These are phyloP conservation scores for Formicarius rufipectus DNA, from an alignment of 2,113 vertebrate genomes.

Conservation along the genomic window DNA sequence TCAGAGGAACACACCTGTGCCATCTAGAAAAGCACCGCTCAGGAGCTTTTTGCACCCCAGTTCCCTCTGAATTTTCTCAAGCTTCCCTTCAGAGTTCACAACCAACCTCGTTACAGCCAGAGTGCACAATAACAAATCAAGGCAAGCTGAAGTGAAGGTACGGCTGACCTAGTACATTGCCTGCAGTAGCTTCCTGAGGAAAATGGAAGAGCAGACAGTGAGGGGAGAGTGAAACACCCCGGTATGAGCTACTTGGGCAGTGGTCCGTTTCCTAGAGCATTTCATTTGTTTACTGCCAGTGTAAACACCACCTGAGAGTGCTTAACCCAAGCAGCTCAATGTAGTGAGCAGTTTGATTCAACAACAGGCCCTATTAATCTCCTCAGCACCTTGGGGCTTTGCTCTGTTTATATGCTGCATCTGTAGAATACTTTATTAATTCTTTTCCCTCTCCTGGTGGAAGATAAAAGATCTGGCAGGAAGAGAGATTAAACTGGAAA, in stretches of 20 bases:
- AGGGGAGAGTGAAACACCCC: background rate
- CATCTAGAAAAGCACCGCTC: background rate
- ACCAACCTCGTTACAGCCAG: background rate
- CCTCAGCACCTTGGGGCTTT: slow-evolving; percentile 37
- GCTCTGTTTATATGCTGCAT: slow-evolving; percentile 50
- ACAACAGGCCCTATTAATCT: slow-evolving; percentile 67
- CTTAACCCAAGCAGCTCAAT: slow-evolving; percentile 33
- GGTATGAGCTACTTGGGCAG: background rate
- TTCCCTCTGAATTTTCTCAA: background rate
- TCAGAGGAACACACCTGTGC: background rate
- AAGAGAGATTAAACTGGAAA: slow-evolving; percentile 77
- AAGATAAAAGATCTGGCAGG: slow-evolving; percentile 76
- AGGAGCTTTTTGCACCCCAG: background rate
- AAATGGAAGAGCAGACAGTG: background rate
- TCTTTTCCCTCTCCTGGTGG: slow-evolving; percentile 53
- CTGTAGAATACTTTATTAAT: slow-evolving; percentile 71
- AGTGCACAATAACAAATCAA: background rate
- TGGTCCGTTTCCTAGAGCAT: background rate
- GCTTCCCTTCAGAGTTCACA: background rate
- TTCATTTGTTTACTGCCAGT: slow-evolving; percentile 27
- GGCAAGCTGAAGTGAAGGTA: background rate
- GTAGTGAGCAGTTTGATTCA: slow-evolving; percentile 59
- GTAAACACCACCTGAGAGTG: slow-evolving; percentile 57
- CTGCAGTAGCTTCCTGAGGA: background rate
- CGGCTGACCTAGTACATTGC: background rate